Evolutionary conservation across 2,888 invertebrate genomes (phyloP), one percentile per base, ranked within the genome.

Genomic region (Pyrgus malvae): DNA sequence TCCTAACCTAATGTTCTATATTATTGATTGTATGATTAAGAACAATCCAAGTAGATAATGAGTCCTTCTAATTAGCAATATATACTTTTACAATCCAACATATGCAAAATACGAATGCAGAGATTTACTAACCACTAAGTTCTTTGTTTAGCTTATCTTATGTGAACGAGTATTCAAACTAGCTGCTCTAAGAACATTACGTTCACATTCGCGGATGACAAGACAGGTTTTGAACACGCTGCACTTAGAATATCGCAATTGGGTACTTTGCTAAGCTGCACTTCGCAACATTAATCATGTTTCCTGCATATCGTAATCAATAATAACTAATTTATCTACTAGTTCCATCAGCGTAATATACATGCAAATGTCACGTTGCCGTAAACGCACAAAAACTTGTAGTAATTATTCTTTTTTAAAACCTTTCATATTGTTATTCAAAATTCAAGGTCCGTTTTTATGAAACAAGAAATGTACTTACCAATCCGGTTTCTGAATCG

Each of bases 241-340:
- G 51, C 44, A 51, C 44, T 51, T 37, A 25, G 48, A 37, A 27
- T 53, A 44, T 38, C 44, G 51, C 51, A 53, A 53, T 27, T 17
- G 11, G 17, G 25, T 45, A 38, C 42, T 33, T 14, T 3, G 29
- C 40, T 21, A 29, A 14, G 40, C 48, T 38, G 16, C 31, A 49
- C 38, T 48, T 54, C 31, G 53, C 53, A 54, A 54, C 40, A 54
- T 54, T 46, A 46, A 54, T 54, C 53, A 54, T 46, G 31, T 54
- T 53, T 53, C 51, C 51, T 45, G 45, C 53, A 46, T 46, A 54
- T 54, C 45, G 46, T 45, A 46, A 54, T 46, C 29, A 54, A 54
- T 54, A 54, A 54, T 54, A 46, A 46, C 53, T 40, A 46, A 54
- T 54, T 54, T 29, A 53, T 44, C 42, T 27, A 23, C 51, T 12